Evolutionary conservation across 2,113 vertebrate species (phyloP), one percentile per base, ranked within the genome.

Genomic region (Clarias batrachus): DNA sequence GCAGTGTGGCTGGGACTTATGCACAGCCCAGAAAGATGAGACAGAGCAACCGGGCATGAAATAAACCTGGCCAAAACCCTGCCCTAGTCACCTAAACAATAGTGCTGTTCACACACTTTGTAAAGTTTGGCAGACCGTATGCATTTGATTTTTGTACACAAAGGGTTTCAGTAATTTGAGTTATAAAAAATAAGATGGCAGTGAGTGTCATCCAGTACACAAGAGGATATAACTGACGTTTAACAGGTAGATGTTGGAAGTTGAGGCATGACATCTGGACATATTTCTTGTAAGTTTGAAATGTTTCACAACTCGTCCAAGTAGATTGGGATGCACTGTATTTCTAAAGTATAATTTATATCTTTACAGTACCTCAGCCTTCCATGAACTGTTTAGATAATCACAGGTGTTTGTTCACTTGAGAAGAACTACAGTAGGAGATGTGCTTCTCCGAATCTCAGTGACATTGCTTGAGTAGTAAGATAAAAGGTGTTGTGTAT

Each of bases 1-100:
- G 63, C 62, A 33, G 33, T 86, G 52, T 27, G 66, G 60, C 66
- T n/a, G 66, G 78, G 60, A 86, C 73, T 62, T 85, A 59, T 59
- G 48, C 83, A 59, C 62, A 66, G 27, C 52, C 23, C 27, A 41
- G 81, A 83, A 87, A 83, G 60, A 83, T 78, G 81, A 83, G 60
- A 77, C 63, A 5, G n/a, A 19, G 59, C 79, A 37, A 52, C 37
- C 3, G 5, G 14, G 41, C 57, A 63, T 79, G 27, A 77, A 77
- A 54, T 21, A 54, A 66, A 79, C 74, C 57, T 27, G 9, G 54
- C n/a, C 30, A 27, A 52, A 81, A 77, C 30, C 83, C 48, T 80
- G 84, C 63, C 37, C 62, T 11, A 21, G 37, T 4, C 41, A 52
- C 21, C 30, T n/a, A 48, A 56, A 70, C n/a, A 81, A 81, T 65